Conservation (phyloP, 2,888 invertebrate genomes). For the Zootermopsis nevadensis region DNA sequence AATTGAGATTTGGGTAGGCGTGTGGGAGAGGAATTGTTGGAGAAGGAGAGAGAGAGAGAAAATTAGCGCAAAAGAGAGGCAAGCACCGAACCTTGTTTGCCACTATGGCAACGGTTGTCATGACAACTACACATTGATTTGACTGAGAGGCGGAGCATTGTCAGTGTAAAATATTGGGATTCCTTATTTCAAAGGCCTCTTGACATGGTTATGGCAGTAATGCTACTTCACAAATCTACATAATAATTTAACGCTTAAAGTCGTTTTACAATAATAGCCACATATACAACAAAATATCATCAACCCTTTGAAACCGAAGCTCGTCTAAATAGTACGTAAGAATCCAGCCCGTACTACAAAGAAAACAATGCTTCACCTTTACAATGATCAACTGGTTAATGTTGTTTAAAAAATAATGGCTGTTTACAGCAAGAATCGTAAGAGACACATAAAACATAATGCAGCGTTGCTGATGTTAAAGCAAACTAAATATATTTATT, state of each 20-base stretch:
- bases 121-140: slow-evolving; percentile 64
- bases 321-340: no score
- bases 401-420: no score
- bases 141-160: slow-evolving; percentile 54
- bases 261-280: not conserved
- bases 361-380: no score
- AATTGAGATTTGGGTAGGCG: slow-evolving; percentile 61
- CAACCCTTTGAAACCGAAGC: no score
- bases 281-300: no score
- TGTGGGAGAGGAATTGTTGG: slow-evolving; percentile 61
- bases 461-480: no score
- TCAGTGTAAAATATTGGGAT: slow-evolving; percentile 34
- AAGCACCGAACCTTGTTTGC: slow-evolving; percentile 49
- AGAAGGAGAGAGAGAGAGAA: slow-evolving; percentile 37
- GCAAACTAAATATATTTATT: no score
- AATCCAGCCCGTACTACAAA: no score
- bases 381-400: no score
- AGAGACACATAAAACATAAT: no score
- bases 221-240: not conserved
- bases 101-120: slow-evolving; percentile 56
- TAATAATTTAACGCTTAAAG: not conserved
- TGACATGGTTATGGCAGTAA: not conserved
- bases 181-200: not conserved
- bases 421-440: no score
- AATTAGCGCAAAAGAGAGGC: slow-evolving; percentile 38